Evolutionary conservation across 2,113 vertebrate species (phyloP).

Genomic region (Melanostigma gelatinosum): DNA sequence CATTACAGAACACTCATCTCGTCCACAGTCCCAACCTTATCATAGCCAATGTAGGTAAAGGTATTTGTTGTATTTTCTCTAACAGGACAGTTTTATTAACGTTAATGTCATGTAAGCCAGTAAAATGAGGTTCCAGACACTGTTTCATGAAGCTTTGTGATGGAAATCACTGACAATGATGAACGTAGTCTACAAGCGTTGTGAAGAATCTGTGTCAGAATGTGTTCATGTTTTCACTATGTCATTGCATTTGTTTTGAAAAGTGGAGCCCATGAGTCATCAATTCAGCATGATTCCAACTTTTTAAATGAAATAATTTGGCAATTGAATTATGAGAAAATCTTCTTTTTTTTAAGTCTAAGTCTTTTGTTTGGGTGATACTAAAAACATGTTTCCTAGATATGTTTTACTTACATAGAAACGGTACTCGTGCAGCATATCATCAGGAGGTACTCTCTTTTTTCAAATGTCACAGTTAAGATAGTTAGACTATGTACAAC

Average conservation of each 20-base stretch:
- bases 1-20: not conserved
- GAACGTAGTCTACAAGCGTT: not conserved
- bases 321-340: not conserved
- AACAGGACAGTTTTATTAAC: not conserved
- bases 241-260: not conserved
- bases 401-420: not conserved
- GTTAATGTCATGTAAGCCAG: not conserved
- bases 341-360: not conserved
- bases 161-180: not conserved
- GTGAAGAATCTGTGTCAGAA: not conserved
- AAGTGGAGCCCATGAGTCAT: not conserved
- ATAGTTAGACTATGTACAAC: not conserved
- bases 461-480: not conserved
- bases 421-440: not conserved
- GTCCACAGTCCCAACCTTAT: not conserved
- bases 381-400: not conserved
- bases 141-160: constrained; percentile 26
- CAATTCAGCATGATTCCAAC: not conserved
- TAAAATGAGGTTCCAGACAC: not conserved
- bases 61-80: not conserved
- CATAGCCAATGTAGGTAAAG: not conserved
- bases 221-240: not conserved
- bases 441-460: not conserved
- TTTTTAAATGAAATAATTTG: not conserved
- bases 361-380: not conserved